Evolutionary conservation across 1,140 invertebrate genomes (phyloP), one percentile per base, ranked within the genome.

Genomic region (Vanessa tameamea): DNA sequence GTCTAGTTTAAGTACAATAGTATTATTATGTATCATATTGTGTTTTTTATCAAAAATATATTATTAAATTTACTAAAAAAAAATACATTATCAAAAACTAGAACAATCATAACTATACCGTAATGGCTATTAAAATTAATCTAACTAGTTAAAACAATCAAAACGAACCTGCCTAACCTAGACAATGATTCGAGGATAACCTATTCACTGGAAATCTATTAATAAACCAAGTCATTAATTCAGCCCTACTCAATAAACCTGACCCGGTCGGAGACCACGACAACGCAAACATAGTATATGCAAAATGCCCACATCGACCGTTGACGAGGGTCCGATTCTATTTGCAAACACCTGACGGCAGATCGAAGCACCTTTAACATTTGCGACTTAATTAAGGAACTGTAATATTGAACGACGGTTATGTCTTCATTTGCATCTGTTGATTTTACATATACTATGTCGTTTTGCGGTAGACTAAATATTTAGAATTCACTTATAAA

Each of bases 281-380:
- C 15, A 48, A 51, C 43, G 13, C 48, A 64, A 37, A 53, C 48
- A 71, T 64, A 51, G 47, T 63, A 70, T 15, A 73, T 69, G 71
- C 66, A 61, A 59, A 59, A 23, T 61, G 31, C 61, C 69, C 69
- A 71, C 64, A 69, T 75, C 64, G 61, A 47, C 75, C 63, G 65
- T 66, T 78, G 81, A 82, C 70, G 79, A 78, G 77, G 81, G 81
- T 82, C 53, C 69, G 47, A 74, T 75, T 78, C 76, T 80, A 77
- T 82, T 82, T 76, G 76, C 72, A 72, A 57, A 57, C 72, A 77
- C 72, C 75, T 79, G 75, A 71, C 69, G 50, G 31, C 53, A 23
- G 63, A 68, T 72, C 61, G 65, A 73, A 75, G 48, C 69, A 69
- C 67, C 67, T 69, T 69, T 64, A 66, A 61, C 70, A 69, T 78